These are phyloP conservation scores for Abrostola tripartita DNA, from an alignment of 2,888 invertebrate genomes.

Conservation along the genomic window DNA sequence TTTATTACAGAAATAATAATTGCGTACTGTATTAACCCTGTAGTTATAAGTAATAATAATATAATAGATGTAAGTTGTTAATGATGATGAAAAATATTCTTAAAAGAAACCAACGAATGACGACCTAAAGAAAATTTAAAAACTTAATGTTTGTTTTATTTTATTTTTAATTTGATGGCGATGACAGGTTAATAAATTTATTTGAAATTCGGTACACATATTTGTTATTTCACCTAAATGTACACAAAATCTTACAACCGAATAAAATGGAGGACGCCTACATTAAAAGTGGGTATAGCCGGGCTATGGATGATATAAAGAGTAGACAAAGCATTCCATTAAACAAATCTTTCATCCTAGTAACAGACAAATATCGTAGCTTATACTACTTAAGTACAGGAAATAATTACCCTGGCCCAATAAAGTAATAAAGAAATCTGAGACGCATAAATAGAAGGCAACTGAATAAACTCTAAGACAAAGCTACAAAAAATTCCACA, in stretches of 20 bases:
- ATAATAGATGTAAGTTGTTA: conserved; percentile 45
- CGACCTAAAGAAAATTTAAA: conserved; percentile 47
- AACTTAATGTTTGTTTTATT: conserved; percentile 56
- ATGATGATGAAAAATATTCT: conserved; percentile 60
- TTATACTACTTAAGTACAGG: no score
- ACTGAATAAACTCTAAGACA: no score
- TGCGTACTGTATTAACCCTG: conserved; percentile 54
- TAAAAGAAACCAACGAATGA: conserved; percentile 44
- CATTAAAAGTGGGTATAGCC: neutral
- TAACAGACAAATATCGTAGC: conserved; percentile 1
- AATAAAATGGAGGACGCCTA: neutral
- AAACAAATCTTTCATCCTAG: neutral
- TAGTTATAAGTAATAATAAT: conserved; percentile 44
- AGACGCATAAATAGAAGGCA: no score
- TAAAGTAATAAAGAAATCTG: no score
- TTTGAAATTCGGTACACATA: conserved; percentile 47
- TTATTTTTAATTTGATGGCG: conserved; percentile 33
- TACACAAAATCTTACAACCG: neutral
- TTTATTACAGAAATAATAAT: conserved; percentile 63
- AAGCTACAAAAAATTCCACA: no score
- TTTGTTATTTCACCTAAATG: conserved; percentile 43
- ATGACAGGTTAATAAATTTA: conserved; percentile 54
- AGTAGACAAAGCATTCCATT: neutral
- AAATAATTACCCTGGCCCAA: neutral
- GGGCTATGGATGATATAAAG: neutral